phyloP scores from a whole-genome alignment of 2,113 vertebrate genomes.

The Gobius niger region DNA sequence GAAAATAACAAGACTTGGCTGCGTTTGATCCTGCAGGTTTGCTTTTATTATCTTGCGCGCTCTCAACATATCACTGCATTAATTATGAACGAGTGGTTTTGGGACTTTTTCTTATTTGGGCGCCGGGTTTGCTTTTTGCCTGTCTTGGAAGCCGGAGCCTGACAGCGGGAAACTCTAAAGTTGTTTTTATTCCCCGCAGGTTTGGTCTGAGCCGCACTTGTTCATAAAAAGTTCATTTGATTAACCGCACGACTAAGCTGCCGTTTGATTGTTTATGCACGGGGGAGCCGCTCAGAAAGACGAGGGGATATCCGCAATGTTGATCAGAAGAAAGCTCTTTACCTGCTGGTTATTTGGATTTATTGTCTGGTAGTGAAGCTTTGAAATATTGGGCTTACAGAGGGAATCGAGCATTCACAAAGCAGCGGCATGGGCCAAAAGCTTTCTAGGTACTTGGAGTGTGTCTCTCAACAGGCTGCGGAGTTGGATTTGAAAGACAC shows the following conservation, averaged over 20 bases:
- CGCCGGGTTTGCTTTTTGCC: background rate
- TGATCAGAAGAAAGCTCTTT: slow-evolving; percentile 11
- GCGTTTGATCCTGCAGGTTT: too few relatives aligned
- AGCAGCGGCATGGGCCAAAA: background rate
- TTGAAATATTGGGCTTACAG: background rate
- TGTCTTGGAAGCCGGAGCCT: background rate
- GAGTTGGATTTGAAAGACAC: background rate
- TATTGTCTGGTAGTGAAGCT: slow-evolving; percentile 5
- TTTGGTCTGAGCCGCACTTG: background rate
- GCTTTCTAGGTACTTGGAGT: slow-evolving; percentile 7
- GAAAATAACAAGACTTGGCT: too few relatives aligned
- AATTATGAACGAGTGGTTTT: slow-evolving; percentile 2
- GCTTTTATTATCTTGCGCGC: background rate
- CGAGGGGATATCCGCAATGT: slow-evolving; percentile 1
- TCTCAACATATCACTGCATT: background rate
- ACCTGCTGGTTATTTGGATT: slow-evolving; percentile 17
- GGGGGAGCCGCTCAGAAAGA: background rate
- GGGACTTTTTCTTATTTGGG: background rate
- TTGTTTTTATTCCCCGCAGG: background rate
- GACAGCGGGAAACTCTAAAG: slow-evolving; percentile 5
- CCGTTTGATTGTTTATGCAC: slow-evolving; percentile 10
- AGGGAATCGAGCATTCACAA: slow-evolving; percentile 3
- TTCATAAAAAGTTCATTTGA: slow-evolving; percentile 11
- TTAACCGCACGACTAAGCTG: background rate
- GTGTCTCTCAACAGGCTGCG: background rate